Conservation (phyloP, 2,888 invertebrate genomes). For the Zygogramma bicolorata region DNA sequence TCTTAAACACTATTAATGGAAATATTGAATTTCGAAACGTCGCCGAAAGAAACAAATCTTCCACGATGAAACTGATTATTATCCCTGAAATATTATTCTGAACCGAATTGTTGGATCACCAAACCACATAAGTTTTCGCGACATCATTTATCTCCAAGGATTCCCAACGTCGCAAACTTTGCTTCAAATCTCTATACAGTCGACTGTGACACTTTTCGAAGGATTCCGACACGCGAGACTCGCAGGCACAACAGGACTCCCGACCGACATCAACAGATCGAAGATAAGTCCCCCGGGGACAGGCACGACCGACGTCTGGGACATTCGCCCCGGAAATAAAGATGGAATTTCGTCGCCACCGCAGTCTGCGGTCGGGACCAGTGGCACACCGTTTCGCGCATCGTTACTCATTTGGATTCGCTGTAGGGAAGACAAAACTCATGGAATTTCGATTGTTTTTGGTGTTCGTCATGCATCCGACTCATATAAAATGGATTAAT, state of each 20-base stretch:
- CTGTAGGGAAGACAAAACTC: too few relatives aligned
- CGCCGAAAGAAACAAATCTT: too few relatives aligned
- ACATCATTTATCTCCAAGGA: neutral
- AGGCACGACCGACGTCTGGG: slow-evolving; percentile 57
- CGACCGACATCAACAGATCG: slow-evolving; percentile 27
- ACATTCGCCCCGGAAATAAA: slow-evolving; percentile 60
- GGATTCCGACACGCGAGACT: slow-evolving; percentile 36
- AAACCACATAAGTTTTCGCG: too few relatives aligned
- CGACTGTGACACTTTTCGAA: slow-evolving; percentile 8
- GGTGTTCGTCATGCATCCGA: too few relatives aligned
- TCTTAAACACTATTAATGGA: too few relatives aligned
- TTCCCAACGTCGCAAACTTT: neutral
- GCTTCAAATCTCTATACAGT: neutral
- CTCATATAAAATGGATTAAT: too few relatives aligned
- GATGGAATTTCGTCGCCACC: slow-evolving; percentile 19
- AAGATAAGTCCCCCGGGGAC: slow-evolving; percentile 50
- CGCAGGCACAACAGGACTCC: neutral
- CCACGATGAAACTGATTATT: too few relatives aligned
- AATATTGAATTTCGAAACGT: too few relatives aligned
- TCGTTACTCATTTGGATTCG: too few relatives aligned
- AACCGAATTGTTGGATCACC: too few relatives aligned
- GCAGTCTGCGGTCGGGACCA: slow-evolving; percentile 9
- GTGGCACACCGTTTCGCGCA: neutral
- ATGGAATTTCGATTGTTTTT: too few relatives aligned
- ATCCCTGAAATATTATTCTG: too few relatives aligned